A percentile compares a stretch with the other conserved stretches of the same genome.
phyloP scores from a whole-genome alignment of 2,113 vertebrate species.

The Psilopogon haemacephalus region DNA sequence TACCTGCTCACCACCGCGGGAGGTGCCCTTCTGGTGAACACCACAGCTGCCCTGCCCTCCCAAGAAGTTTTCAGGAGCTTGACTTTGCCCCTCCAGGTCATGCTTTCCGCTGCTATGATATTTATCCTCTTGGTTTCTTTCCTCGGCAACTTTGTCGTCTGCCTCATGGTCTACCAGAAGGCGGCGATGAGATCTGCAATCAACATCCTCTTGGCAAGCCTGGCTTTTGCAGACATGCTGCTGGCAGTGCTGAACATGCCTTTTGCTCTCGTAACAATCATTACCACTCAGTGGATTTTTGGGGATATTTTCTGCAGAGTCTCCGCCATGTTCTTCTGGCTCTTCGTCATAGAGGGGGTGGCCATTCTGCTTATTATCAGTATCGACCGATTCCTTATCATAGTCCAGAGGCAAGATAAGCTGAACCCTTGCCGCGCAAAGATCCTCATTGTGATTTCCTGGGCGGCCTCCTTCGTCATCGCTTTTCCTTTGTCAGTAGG shows the following conservation, averaged over 20 bases:
- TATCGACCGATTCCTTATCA: constrained; percentile 96
- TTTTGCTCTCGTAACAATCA: constrained; percentile 88
- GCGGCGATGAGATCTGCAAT: constrained; percentile 98
- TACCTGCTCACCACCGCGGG: constrained; percentile 71
- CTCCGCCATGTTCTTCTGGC: constrained; percentile 96
- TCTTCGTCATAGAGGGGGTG: constrained; percentile 92
- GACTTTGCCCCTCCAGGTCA: constrained; percentile 87
- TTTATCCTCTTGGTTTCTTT: constrained; percentile 89
- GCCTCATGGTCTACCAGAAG: constrained; percentile 98
- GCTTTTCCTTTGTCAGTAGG: constrained; percentile 90
- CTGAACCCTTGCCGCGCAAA: constrained; percentile 93
- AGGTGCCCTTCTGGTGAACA: constrained; percentile 62
- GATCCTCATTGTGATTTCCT: constrained; percentile 88
- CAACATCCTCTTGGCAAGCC: constrained; percentile 95
- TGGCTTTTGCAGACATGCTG: constrained; percentile 96
- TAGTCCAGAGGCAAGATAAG: constrained; percentile 95
- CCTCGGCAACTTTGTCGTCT: constrained; percentile 94
- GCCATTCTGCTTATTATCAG: constrained; percentile 96
- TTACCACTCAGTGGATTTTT: constrained; percentile 91
- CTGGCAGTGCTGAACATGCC: constrained; percentile 96
- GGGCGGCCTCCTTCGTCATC: constrained; percentile 86
- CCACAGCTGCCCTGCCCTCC: constrained; percentile 62
- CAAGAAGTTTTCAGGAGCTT: constrained; percentile 77
- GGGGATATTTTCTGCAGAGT: constrained; percentile 89
- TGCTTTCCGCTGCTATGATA: constrained; percentile 87